phyloP scores from a whole-genome alignment of 2,888 invertebrate genomes.

The Stenurella melanura region DNA sequence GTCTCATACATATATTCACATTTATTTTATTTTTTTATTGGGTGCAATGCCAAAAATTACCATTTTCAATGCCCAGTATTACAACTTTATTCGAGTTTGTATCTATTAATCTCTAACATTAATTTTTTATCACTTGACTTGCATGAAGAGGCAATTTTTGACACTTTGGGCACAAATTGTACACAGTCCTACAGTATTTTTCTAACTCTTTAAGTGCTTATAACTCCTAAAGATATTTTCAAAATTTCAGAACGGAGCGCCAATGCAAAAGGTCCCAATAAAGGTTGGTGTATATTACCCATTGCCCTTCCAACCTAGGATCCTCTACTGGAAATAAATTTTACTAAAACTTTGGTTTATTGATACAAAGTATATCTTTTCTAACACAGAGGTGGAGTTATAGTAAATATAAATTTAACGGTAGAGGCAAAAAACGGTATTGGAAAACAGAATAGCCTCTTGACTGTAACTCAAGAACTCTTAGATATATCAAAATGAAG shows the following conservation, averaged over 20 bases:
- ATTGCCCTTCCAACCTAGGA: slow-evolving; percentile 15
- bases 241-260: slow-evolving; percentile 27
- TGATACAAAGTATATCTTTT: no score
- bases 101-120: not conserved
- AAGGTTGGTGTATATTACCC: slow-evolving; percentile 31
- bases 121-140: no score
- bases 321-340: slow-evolving; percentile 19
- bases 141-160: no score
- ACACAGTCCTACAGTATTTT: slow-evolving; percentile 19
- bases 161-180: not conserved
- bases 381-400: no score
- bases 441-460: no score
- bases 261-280: slow-evolving; percentile 17
- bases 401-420: no score
- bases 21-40: not conserved
- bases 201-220: slow-evolving; percentile 28
- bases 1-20: slow-evolving; percentile 9
- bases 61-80: not conserved
- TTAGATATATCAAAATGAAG: no score
- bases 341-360: not conserved
- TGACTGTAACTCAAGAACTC: no score
- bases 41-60: not conserved
- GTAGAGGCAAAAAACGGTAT: no score
- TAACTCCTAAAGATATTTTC: slow-evolving; percentile 12
- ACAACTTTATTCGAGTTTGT: not conserved